Conservation (phyloP, 2,113 vertebrate species). For the Lanius collurio region DNA sequence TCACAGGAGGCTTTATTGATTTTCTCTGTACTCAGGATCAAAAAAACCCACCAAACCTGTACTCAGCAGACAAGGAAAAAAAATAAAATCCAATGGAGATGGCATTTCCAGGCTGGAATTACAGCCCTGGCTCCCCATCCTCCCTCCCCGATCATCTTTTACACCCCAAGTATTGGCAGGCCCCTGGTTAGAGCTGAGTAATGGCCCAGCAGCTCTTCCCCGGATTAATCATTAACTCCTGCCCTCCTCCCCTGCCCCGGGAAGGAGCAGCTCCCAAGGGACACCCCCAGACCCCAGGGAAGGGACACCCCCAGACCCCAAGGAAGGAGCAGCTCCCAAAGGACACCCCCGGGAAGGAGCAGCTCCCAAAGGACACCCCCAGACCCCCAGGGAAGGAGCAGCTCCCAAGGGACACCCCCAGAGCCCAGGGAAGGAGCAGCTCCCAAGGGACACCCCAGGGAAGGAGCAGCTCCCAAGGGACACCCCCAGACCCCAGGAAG, state of each 20-base stretch:
- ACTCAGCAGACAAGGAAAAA: not conserved
- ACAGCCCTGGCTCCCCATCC: not conserved
- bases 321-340: no score
- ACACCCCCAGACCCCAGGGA: not conserved
- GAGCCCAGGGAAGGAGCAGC: accelerated
- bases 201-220: not conserved
- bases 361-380: no score
- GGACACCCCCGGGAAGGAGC: no score
- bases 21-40: not conserved
- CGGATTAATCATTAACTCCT: not conserved
- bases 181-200: not conserved
- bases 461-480: no score
- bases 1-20: not conserved
- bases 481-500: no score
- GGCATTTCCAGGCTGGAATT: not conserved
- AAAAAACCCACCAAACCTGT: not conserved
- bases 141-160: accelerated
- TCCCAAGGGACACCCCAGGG: not conserved
- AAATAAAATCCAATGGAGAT: not conserved
- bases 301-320: not conserved
- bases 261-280: not conserved
- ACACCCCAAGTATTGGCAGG: not conserved
- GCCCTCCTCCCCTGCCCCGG: not conserved
- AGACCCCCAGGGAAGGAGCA: no score
- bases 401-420: no score